Evolutionary conservation across 1,140 invertebrate species (phyloP).

Genomic region (Bombus waltoni): DNA sequence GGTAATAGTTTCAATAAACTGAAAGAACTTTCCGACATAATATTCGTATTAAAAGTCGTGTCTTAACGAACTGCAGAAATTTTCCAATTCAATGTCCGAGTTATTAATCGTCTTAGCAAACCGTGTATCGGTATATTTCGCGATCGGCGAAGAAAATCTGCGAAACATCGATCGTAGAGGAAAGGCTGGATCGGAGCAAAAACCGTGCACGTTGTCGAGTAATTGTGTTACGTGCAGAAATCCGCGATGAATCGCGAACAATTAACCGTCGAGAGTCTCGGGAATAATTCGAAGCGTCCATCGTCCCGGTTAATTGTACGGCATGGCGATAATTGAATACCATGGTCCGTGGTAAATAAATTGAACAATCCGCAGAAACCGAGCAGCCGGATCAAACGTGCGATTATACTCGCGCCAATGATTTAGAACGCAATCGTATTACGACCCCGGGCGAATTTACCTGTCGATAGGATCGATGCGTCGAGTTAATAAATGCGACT

Average conservation of each 20-base stretch:
- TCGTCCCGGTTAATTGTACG: constrained; percentile 16
- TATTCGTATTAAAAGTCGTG: no score
- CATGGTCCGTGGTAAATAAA: constrained; percentile 15
- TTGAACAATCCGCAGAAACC: constrained; percentile 12
- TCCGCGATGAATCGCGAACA: constrained; percentile 4
- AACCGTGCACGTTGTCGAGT: neutral
- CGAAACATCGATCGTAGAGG: neutral
- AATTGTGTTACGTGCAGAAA: constrained; percentile 8
- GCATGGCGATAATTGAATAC: constrained; percentile 41
- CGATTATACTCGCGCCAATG: constrained; percentile 14
- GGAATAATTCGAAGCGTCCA: constrained; percentile 30
- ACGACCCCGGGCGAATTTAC: constrained; percentile 14
- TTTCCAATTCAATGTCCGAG: neutral
- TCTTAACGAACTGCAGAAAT: neutral
- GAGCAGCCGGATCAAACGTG: neutral
- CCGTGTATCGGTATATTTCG: no score
- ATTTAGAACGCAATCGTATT: constrained; percentile 21
- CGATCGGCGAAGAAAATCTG: neutral
- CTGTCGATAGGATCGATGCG: constrained; percentile 2
- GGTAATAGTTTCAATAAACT: accelerated
- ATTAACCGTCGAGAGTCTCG: neutral
- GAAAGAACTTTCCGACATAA: no score
- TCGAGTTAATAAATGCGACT: neutral
- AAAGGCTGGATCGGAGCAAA: neutral
- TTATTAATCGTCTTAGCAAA: neutral